These are phyloP conservation scores for Leptinotarsa defecta DNA, from an alignment of 1,140 invertebrate species.

Conservation along the genomic window DNA sequence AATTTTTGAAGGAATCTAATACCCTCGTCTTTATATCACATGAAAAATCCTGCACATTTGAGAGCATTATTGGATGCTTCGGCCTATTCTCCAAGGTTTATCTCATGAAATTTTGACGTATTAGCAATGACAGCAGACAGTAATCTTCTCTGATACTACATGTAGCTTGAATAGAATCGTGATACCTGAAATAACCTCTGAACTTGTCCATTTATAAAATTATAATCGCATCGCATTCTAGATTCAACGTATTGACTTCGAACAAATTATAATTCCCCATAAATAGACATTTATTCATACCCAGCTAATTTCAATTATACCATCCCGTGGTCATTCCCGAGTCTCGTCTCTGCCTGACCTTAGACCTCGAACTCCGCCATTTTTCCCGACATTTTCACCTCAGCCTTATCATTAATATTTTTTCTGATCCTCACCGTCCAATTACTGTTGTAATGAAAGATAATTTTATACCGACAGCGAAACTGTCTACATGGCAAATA, in stretches of 20 bases:
- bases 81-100: no score
- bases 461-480: neutral
- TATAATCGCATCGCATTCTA: neutral
- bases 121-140: no score
- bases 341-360: neutral
- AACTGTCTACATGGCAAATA: neutral
- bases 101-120: no score
- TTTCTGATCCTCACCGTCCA: neutral
- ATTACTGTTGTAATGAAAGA: slow-evolving; percentile 3
- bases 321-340: neutral
- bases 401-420: neutral
- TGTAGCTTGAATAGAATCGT: neutral
- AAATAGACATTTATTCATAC: neutral
- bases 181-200: neutral
- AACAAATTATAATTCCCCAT: slow-evolving; percentile 6
- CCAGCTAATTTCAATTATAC: slow-evolving; percentile 1
- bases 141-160: no score
- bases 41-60: no score
- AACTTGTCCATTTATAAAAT: neutral
- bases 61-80: no score
- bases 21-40: no score
- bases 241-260: neutral
- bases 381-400: neutral
- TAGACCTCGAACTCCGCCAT: neutral
- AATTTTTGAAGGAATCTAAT: no score